Conservation (phyloP, 37 sponge, comb jelly and placozoan species). For the Axinella damicornis region DNA sequence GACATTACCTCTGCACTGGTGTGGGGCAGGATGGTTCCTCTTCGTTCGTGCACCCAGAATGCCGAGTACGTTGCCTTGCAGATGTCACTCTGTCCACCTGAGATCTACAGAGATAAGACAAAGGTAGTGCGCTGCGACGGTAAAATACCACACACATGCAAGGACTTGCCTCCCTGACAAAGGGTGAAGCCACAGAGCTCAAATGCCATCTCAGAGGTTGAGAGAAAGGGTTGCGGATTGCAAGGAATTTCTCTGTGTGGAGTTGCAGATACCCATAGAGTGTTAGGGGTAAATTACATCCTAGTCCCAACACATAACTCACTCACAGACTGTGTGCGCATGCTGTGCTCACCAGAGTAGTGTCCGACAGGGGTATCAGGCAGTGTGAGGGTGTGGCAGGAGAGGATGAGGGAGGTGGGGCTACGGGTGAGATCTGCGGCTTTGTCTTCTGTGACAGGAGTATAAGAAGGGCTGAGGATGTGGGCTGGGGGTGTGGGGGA, state of each 20-base stretch:
- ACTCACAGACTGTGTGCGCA: too few relatives aligned
- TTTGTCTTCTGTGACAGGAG: constrained; percentile 7
- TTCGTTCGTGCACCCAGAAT: constrained; percentile 50
- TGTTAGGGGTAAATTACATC: too few relatives aligned
- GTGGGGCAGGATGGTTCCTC: constrained; percentile 14
- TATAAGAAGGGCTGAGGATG: constrained; percentile 37
- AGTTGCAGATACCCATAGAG: too few relatives aligned
- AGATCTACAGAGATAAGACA: background rate
- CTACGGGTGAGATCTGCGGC: background rate
- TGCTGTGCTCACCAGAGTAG: background rate
- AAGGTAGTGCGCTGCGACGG: background rate
- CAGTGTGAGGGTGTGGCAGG: background rate
- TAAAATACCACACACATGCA: background rate
- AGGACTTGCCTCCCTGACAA: constrained; percentile 45
- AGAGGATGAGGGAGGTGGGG: constrained; percentile 7
- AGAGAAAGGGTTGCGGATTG: constrained; percentile 56
- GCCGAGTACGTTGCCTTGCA: constrained; percentile 50
- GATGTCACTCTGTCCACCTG: constrained; percentile 1
- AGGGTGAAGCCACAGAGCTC: constrained; percentile 43
- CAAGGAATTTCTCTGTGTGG: constrained; percentile 46
- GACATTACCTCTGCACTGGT: constrained; percentile 35
- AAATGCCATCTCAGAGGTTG: constrained; percentile 41
- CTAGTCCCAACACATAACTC: too few relatives aligned
- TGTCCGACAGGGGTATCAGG: background rate
- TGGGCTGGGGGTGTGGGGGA: too few relatives aligned